Percentiles rank a stretch among this genome's conserved stretches.
These are phyloP conservation scores for Halcyon senegalensis DNA, from an alignment of 2,113 vertebrate genomes.

Conservation along the genomic window DNA sequence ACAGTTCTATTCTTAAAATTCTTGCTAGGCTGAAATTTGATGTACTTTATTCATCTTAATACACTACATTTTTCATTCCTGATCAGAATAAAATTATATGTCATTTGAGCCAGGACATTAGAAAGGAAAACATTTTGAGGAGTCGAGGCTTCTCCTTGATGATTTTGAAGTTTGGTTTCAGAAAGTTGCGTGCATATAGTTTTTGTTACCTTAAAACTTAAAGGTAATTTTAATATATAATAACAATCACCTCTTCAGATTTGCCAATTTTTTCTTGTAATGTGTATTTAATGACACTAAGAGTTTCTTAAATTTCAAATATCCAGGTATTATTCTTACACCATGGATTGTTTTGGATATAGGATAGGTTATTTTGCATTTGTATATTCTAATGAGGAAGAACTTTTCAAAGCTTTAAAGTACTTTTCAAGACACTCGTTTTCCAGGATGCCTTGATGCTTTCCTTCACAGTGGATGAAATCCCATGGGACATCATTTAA, in stretches of 20 bases:
- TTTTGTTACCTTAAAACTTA: slow-evolving; percentile 1
- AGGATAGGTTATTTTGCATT: neutral
- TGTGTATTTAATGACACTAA: neutral
- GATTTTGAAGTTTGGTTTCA: neutral
- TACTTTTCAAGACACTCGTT: neutral
- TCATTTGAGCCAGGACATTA: neutral
- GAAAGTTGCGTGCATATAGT: neutral
- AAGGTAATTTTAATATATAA: neutral
- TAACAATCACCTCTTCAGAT: neutral
- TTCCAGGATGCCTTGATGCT: neutral
- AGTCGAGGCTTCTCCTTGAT: neutral
- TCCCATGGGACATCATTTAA: neutral
- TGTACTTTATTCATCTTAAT: neutral
- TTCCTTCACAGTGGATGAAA: neutral
- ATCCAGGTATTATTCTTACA: neutral
- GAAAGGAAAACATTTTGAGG: neutral
- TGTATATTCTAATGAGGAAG: neutral
- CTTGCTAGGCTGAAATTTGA: neutral
- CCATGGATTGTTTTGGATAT: neutral
- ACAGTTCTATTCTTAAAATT: neutral
- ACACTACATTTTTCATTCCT: neutral
- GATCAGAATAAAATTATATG: neutral
- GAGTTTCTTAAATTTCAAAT: slow-evolving; percentile 26
- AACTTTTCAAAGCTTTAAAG: neutral
- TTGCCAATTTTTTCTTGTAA: neutral